A percentile compares a stretch with the other conserved stretches of the same genome.
Conservation (phyloP, 2,113 vertebrate species). For the Odocoileus virginianus region DNA sequence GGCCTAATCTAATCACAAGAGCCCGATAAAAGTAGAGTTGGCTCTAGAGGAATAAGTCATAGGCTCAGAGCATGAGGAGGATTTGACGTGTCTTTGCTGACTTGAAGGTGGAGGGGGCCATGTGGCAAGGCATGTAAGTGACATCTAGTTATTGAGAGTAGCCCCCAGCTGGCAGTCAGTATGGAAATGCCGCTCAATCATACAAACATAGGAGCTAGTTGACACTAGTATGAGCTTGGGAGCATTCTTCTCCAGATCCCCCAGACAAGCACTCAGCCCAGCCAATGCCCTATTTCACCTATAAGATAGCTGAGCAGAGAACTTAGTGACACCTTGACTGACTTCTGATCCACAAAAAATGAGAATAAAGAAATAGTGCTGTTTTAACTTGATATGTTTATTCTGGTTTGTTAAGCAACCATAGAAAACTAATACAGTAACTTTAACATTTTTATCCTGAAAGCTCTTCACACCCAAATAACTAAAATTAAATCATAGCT, state of each 20-base stretch:
- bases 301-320: neutral
- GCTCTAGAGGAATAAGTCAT: neutral
- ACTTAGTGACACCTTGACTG: fast-evolving
- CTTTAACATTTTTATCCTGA: neutral
- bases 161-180: neutral
- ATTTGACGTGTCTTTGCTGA: neutral
- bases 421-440: neutral
- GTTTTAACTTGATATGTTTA: neutral
- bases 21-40: neutral
- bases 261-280: neutral
- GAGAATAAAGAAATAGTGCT: neutral
- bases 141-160: neutral
- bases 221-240: neutral
- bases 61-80: neutral
- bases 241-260: neutral
- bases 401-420: neutral
- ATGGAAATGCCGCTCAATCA: no score
- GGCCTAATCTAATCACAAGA: neutral
- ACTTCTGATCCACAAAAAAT: neutral
- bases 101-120: fast-evolving
- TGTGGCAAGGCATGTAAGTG: neutral
- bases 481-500: neutral
- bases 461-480: neutral
- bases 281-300: neutral
- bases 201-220: neutral